Conservation (phyloP, 2,797 vertebrate species). For the Hyperoplus lanceolatus region DNA sequence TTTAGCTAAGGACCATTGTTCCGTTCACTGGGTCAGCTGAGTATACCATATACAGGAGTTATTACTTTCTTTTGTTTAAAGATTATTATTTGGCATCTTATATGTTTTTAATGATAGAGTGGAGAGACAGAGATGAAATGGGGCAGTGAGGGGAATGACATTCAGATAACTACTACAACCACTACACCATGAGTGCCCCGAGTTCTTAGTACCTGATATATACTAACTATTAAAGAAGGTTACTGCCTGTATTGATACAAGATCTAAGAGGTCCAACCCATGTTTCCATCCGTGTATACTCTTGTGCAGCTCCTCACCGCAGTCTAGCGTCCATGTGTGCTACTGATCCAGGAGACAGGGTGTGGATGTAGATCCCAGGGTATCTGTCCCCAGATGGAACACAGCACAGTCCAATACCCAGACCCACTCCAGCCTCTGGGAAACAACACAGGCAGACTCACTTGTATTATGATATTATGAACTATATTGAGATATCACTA, state of each 20-base stretch:
- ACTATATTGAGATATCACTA: background rate
- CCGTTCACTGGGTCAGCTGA: background rate
- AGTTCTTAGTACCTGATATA: too few species aligned
- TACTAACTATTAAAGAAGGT: background rate
- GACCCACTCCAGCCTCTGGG: conserved; percentile 92
- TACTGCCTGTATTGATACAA: background rate
- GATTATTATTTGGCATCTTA: too few species aligned
- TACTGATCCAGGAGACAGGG: conserved; percentile 94
- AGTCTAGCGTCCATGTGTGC: conserved; percentile 95
- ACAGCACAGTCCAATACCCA: conserved; percentile 94
- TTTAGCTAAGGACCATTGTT: too few species aligned
- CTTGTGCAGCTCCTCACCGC: conserved; percentile 75
- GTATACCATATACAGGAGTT: background rate
- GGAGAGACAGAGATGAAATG: too few species aligned
- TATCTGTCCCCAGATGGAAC: conserved; percentile 89
- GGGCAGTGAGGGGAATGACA: too few species aligned
- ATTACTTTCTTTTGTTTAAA: background rate
- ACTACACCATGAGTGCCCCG: too few species aligned
- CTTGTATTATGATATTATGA: background rate
- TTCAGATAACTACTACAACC: too few species aligned
- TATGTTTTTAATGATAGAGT: too few species aligned
- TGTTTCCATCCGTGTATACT: background rate
- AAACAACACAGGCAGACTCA: conserved; percentile 3
- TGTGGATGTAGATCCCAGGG: conserved; percentile 93
- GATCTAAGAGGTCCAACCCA: background rate